Evolutionary conservation across 2,888 invertebrate genomes (phyloP).

Genomic region (Papilio protenor): DNA sequence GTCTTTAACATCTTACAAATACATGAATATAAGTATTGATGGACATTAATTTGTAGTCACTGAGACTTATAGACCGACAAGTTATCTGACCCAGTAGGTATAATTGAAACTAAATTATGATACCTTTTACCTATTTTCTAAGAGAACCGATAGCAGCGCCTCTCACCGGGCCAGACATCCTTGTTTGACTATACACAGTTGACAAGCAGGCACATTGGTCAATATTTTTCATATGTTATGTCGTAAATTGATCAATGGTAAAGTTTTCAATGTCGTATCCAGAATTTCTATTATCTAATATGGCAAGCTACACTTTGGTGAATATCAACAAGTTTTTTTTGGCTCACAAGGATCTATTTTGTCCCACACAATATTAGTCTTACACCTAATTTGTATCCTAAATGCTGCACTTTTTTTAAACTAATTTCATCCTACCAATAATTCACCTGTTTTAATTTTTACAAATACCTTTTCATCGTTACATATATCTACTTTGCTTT

Average conservation of each 20-base stretch:
- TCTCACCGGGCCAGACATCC: too few species aligned
- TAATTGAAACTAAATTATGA: too few species aligned
- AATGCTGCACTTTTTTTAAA: slow-evolving; percentile 43
- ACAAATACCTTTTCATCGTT: slow-evolving; percentile 75
- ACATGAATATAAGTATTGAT: slow-evolving; percentile 9
- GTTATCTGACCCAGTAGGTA: too few species aligned
- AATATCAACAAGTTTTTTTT: slow-evolving; percentile 67
- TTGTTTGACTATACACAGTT: background rate
- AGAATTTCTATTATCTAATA: slow-evolving; percentile 65
- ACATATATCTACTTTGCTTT: slow-evolving; percentile 57
- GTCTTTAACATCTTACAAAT: slow-evolving; percentile 19
- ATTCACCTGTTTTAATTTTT: slow-evolving; percentile 75
- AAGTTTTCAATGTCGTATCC: slow-evolving; percentile 31
- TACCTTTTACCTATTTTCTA: too few species aligned
- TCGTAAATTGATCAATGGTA: slow-evolving; percentile 14
- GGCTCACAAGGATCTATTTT: slow-evolving; percentile 55
- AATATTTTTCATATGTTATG: slow-evolving; percentile 1
- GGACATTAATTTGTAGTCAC: slow-evolving; percentile 1
- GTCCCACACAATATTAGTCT: slow-evolving; percentile 50
- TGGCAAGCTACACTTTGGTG: slow-evolving; percentile 83
- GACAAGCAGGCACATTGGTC: slow-evolving; percentile 49
- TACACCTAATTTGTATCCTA: slow-evolving; percentile 45
- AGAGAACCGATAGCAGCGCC: too few species aligned
- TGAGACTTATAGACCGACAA: background rate
- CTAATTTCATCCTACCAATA: slow-evolving; percentile 53